These are phyloP conservation scores for Ptilonorhynchus violaceus DNA, from an alignment of 2,113 vertebrate genomes.

Conservation along the genomic window DNA sequence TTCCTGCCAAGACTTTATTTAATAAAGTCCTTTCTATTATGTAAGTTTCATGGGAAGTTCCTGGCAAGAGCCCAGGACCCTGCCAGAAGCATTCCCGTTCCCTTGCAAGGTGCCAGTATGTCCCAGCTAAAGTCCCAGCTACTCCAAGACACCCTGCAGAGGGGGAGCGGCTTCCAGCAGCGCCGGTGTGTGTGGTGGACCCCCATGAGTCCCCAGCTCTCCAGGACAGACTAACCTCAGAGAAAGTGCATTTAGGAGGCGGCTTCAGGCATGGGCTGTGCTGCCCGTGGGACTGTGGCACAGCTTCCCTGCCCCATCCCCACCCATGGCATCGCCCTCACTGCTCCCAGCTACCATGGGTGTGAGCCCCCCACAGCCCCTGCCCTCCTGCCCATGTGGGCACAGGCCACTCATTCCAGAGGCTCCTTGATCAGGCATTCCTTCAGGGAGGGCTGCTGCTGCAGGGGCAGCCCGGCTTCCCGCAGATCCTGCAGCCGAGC, in stretches of 20 bases:
- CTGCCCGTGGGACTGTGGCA: rapidly evolving
- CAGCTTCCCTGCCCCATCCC: not conserved
- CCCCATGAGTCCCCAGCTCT: rapidly evolving
- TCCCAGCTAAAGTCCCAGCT: not conserved
- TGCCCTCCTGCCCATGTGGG: not conserved
- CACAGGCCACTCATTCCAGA: conserved; percentile 58
- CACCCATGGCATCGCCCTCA: rapidly evolving
- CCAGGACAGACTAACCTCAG: not conserved
- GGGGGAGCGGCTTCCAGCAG: not conserved
- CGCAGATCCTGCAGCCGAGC: conserved; percentile 79
- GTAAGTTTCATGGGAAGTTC: not conserved
- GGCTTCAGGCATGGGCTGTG: rapidly evolving
- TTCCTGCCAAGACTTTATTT: conserved; percentile 12
- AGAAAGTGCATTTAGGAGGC: not conserved
- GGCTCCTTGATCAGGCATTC: conserved; percentile 86
- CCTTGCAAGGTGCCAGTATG: not conserved
- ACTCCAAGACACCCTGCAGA: rapidly evolving
- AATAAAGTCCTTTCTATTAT: conserved; percentile 16
- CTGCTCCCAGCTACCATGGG: not conserved
- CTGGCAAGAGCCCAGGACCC: not conserved
- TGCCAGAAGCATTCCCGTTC: not conserved
- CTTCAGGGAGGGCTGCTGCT: conserved; percentile 81
- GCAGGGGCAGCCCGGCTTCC: conserved; percentile 71
- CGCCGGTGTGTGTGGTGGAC: not conserved
- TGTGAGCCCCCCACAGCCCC: rapidly evolving